Conservation (phyloP, 2,797 vertebrate genomes). For the Nyctalus aviator region DNA sequence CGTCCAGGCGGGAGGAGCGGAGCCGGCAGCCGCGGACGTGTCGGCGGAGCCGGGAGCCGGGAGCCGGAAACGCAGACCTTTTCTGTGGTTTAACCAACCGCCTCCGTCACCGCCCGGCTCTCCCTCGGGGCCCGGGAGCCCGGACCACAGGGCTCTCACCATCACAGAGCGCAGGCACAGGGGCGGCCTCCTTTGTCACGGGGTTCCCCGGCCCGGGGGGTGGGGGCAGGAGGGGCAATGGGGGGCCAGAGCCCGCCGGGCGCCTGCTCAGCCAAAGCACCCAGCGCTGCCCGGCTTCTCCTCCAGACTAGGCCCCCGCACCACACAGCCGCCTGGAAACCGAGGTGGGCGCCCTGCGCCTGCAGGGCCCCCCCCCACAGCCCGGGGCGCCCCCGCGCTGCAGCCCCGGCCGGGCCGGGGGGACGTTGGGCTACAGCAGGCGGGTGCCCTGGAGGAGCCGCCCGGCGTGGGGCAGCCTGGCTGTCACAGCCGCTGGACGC, state of each 20-base stretch:
- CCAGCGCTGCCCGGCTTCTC: not conserved
- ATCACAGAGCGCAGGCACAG: not conserved
- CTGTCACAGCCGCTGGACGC: constrained; percentile 44
- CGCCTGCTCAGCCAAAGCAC: not conserved
- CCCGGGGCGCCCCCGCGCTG: not conserved
- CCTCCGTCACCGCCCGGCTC: constrained; percentile 81
- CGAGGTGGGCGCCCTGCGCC: fast-evolving
- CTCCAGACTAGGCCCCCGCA: not conserved
- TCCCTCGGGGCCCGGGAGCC: constrained; percentile 62
- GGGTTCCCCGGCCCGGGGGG: constrained; percentile 39
- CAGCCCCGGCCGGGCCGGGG: not conserved
- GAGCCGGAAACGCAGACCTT: constrained; percentile 84
- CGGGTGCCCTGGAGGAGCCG: constrained; percentile 63
- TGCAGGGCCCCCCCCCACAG: not conserved
- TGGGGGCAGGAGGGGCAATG: not conserved
- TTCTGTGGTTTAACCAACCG: constrained; percentile 90
- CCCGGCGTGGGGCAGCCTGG: not conserved
- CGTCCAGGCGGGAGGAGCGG: constrained; percentile 80
- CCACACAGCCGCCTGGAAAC: not conserved
- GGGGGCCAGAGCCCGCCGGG: not conserved
- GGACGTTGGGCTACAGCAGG: not conserved
- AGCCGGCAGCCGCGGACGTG: constrained; percentile 86
- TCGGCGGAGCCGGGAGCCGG: constrained; percentile 83
- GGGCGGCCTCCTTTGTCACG: not conserved
- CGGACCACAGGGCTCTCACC: constrained; percentile 72